A percentile compares a stretch with the other conserved stretches of the same genome.
Evolutionary conservation across 2,113 vertebrate species (phyloP).

Genomic region (Panurus biarmicus): DNA sequence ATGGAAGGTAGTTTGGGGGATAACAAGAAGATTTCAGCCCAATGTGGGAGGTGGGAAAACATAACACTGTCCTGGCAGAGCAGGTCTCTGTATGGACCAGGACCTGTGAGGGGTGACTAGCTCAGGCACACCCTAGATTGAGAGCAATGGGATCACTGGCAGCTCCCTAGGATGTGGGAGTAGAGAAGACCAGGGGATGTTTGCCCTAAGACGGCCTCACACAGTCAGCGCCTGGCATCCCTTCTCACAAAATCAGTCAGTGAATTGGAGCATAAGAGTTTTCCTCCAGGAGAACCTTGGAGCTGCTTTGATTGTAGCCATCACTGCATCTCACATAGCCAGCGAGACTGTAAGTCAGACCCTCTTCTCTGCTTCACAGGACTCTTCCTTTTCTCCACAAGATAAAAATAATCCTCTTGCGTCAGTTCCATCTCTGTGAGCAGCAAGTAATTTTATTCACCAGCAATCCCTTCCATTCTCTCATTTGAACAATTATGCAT

Average conservation of each 20-base stretch:
- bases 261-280: neutral
- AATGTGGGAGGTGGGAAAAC: neutral
- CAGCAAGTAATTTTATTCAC: neutral
- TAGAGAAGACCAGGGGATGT: neutral
- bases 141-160: neutral
- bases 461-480: neutral
- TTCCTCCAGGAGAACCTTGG: neutral
- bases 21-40: neutral
- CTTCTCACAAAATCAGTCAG: neutral
- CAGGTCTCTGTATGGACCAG: neutral
- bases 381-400: neutral
- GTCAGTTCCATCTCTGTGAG: constrained; percentile 22
- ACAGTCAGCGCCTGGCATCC: neutral
- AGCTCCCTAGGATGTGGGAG: neutral
- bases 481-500: constrained; percentile 50
- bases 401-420: constrained; percentile 57
- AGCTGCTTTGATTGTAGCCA: neutral
- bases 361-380: neutral
- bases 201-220: neutral
- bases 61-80: neutral
- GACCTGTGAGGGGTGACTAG: accelerated
- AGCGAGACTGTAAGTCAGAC: neutral
- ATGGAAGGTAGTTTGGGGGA: accelerated
- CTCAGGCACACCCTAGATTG: accelerated
- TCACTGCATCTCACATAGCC: neutral